Evolutionary conservation across 1,140 invertebrate species (phyloP).

Genomic region (Bombus sylvicola): DNA sequence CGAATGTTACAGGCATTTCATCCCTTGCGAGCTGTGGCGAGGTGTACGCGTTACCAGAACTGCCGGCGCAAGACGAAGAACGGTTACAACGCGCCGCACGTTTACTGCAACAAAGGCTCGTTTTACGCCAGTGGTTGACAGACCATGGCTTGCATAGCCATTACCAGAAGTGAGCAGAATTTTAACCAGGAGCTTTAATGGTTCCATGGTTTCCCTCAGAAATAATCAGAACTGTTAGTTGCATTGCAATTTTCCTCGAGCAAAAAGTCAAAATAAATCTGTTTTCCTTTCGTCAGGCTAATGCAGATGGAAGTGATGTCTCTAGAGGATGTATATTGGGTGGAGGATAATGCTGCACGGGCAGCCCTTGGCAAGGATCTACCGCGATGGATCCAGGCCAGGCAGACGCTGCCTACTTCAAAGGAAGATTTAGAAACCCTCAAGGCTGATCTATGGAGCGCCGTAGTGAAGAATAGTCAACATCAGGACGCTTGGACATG

Average conservation of each 20-base stretch:
- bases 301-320: constrained; percentile 91
- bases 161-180: constrained; percentile 86
- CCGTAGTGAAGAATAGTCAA: constrained; percentile 92
- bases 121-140: constrained; percentile 90
- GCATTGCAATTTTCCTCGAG: neutral
- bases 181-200: neutral
- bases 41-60: constrained; percentile 88
- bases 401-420: constrained; percentile 90
- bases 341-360: constrained; percentile 90
- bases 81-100: constrained; percentile 89
- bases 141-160: constrained; percentile 89
- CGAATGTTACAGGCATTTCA: constrained; percentile 87
- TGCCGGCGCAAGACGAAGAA: constrained; percentile 91
- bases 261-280: neutral
- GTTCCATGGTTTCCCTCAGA: neutral
- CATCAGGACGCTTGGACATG: constrained; percentile 95
- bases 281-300: constrained; percentile 83
- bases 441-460: constrained; percentile 93
- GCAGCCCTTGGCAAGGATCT: constrained; percentile 91
- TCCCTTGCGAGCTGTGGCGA: constrained; percentile 89
- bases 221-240: neutral
- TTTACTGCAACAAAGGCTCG: constrained; percentile 90
- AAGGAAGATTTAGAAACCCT: constrained; percentile 89
- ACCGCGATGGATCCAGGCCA: constrained; percentile 89
- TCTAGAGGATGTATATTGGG: constrained; percentile 94